Evolutionary conservation across 2,888 invertebrate species (phyloP).

Genomic region (Arge pagana): DNA sequence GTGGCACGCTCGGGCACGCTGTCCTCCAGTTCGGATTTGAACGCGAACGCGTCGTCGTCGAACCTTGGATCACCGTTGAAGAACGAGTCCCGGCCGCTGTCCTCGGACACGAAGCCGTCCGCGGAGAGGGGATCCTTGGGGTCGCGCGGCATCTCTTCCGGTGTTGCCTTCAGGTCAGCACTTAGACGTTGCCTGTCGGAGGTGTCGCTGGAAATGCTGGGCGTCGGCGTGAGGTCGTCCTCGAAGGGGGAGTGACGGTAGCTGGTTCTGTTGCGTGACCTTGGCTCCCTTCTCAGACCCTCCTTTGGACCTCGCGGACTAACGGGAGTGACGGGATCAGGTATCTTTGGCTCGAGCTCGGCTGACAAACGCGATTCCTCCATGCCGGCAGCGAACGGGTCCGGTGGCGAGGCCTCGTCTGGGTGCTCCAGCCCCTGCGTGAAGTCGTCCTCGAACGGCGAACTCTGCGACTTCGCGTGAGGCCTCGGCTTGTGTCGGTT

Average conservation of each 20-base stretch:
- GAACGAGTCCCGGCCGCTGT: slow-evolving; percentile 44
- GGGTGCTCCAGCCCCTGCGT: slow-evolving; percentile 59
- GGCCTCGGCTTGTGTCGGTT: slow-evolving; percentile 47
- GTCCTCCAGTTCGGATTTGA: slow-evolving; percentile 51
- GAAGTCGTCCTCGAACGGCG: slow-evolving; percentile 68
- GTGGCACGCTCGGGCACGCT: slow-evolving; percentile 49
- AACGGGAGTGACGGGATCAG: slow-evolving; percentile 35
- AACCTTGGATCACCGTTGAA: slow-evolving; percentile 51
- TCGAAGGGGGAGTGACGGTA: slow-evolving; percentile 55
- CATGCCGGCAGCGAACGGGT: slow-evolving; percentile 32
- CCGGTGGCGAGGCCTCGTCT: slow-evolving; percentile 42
- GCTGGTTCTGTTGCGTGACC: slow-evolving; percentile 40
- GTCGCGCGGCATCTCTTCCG: slow-evolving; percentile 34
- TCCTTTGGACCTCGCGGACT: slow-evolving; percentile 45
- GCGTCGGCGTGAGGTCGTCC: slow-evolving; percentile 65
- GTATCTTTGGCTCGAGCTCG: slow-evolving; percentile 33
- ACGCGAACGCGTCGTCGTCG: slow-evolving; percentile 50
- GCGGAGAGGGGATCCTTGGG: slow-evolving; percentile 34
- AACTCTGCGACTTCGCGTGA: slow-evolving; percentile 56
- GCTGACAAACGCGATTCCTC: slow-evolving; percentile 40
- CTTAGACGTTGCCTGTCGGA: slow-evolving; percentile 44
- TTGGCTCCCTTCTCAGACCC: slow-evolving; percentile 34
- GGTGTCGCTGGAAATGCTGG: slow-evolving; percentile 48
- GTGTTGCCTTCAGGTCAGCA: slow-evolving; percentile 48
- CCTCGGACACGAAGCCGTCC: slow-evolving; percentile 44